Evolutionary conservation across 2,113 vertebrate genomes (phyloP), one percentile per base, ranked within the genome.

Genomic region (Oplegnathus fasciatus): DNA sequence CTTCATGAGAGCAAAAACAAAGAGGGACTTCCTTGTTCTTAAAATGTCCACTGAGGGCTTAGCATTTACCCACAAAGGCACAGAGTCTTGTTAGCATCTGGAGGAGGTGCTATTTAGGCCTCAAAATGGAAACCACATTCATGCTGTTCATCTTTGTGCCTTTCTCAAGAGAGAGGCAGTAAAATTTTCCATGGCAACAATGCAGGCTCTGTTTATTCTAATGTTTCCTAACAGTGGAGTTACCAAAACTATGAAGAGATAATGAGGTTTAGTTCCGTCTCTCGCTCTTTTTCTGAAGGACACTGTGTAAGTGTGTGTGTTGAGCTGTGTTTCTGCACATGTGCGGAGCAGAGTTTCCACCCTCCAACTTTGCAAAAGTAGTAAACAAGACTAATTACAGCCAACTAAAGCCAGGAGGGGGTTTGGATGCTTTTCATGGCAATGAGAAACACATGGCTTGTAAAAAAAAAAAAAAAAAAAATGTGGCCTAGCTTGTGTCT

Each of bases 371-470:
- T 69, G 26, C 66, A 80, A 54, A 85, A 62, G 64, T 26, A 82
- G 86, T 80, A 82, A 88, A 90, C 84, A 90, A 71, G 24, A 42
- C 14, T 89, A 88, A 91, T 89, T 92, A 86, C 26, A 68, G 70
- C 58, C 28, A 85, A 42, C 68, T 57, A 37, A 71, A 92, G 18
- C 82, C 83, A 75, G 73, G 44, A 28, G 42, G 64, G 61, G 71
- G 85, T 69, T n/a, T 37, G 61, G 78, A n/a, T 65, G 40, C 7
- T 61, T 75, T 88, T 72, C 34, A 13, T 55, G 62, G 48, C 57
- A 91, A 93, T 85, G 44, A 32, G 78, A 89, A 94, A 60, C 93
- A 95, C 90, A 94, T 86, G 92, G 52, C 44, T 64, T 55, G 71
- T 72, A 70, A 78, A 77, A 80, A 65, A 75, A 17, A 17, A 20